phyloP scores from a whole-genome alignment of 1,140 invertebrate species.

The Hypsibius dujardini region DNA sequence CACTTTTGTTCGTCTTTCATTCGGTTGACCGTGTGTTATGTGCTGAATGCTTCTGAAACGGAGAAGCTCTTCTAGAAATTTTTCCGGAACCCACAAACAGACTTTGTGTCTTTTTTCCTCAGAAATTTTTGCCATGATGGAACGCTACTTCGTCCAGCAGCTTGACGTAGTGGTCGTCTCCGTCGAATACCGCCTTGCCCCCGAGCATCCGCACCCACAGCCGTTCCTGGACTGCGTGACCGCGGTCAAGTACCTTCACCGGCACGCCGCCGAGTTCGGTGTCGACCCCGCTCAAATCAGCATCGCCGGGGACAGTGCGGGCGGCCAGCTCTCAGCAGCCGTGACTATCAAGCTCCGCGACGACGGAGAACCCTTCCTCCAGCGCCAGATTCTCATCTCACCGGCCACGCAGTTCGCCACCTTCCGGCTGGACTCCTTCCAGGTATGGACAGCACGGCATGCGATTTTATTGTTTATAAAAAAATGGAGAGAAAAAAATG shows the following conservation, averaged over 20 bases:
- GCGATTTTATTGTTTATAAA: no score
- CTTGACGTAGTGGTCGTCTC: background rate
- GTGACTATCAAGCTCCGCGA: conserved; percentile 16
- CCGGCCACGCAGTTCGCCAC: conserved; percentile 15
- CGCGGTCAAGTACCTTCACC: conserved; percentile 22
- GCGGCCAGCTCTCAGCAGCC: conserved; percentile 12
- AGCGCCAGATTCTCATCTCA: conserved; percentile 18
- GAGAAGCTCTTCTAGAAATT: no score
- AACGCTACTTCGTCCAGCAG: background rate
- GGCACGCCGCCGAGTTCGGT: conserved; percentile 19
- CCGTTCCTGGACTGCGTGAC: conserved; percentile 21
- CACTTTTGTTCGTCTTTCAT: no score
- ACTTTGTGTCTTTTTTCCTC: background rate
- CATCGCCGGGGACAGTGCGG: conserved; percentile 18
- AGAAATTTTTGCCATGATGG: conserved; percentile 1
- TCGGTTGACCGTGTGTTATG: no score
- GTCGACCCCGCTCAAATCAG: conserved; percentile 21
- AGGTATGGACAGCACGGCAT: no score
- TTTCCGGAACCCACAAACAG: no score
- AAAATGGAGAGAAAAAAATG: no score
- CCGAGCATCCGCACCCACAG: conserved; percentile 22
- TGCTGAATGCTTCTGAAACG: no score
- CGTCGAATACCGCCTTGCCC: conserved; percentile 22
- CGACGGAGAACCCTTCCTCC: background rate
- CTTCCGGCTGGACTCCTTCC: conserved; percentile 9